A percentile compares a stretch with the other conserved stretches of the same genome.
phyloP scores from a whole-genome alignment of 2,113 vertebrate genomes.

The Etheostoma spectabile region DNA sequence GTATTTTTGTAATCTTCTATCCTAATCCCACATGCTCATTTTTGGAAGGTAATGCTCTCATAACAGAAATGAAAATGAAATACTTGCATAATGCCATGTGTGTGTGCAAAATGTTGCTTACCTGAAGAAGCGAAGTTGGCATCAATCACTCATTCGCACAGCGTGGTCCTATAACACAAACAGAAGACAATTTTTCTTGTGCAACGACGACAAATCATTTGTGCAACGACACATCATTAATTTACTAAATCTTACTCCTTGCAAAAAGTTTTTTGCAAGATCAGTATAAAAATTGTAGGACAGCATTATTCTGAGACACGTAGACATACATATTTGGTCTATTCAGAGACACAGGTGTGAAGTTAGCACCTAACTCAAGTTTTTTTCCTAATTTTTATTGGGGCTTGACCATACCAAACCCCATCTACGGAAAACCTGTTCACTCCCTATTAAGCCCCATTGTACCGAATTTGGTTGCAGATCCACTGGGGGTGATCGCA shows the following conservation, averaged over 20 bases:
- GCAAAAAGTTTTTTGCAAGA: background rate
- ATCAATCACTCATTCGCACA: conserved; percentile 86
- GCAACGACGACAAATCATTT: background rate
- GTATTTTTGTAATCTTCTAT: conserved; percentile 8
- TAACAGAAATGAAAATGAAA: conserved; percentile 15
- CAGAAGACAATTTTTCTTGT: background rate
- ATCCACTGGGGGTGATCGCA: no score
- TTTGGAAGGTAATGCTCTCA: conserved; percentile 10
- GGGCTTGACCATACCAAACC: no score
- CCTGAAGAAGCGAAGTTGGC: conserved; percentile 78
- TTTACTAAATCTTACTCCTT: background rate
- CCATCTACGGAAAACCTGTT: no score
- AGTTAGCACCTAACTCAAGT: background rate
- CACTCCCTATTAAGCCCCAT: no score
- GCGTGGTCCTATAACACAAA: conserved; percentile 63
- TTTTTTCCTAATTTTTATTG: background rate
- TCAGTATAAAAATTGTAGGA: background rate
- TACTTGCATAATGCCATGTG: background rate
- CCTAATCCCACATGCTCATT: conserved; percentile 43
- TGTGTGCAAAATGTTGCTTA: conserved; percentile 48
- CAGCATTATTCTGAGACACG: background rate
- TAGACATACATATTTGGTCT: background rate
- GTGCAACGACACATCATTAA: no score
- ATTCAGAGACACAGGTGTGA: background rate
- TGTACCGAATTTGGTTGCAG: no score